Evolutionary conservation across 2,797 vertebrate species (phyloP), one percentile per base, ranked within the genome.

Genomic region (Enteromius radiatus): DNA sequence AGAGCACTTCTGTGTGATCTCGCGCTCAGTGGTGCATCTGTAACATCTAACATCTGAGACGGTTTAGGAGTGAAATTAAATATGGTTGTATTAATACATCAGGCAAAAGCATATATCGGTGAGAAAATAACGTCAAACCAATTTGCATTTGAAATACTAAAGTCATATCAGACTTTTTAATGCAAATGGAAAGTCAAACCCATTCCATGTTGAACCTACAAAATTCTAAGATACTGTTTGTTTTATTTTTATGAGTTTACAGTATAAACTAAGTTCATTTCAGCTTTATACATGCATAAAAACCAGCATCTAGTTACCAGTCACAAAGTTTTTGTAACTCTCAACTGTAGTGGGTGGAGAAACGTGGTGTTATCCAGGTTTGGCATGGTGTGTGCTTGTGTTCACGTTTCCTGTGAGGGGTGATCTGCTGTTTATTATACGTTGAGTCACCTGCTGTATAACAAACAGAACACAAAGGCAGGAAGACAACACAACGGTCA

Each of bases 381-480:
- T 75, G 78, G 70, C 36, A 45, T 41, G 1, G 14, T 14, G 61
- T 73, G 31, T 1, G 14, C 33, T 65, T 84, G 38, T 59, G 54
- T 61, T 59, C 41, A 26, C 6, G 63, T 64, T 78, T 81, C 68
- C 82, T 75, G 49, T n/a, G 71, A 54, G 38, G 14, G 49, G 47
- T 36, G 49, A 81, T 56, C 17, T 59, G 19, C 28, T 47, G 11
- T 63, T 47, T 83, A 41, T 77, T 78, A 71, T 21, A 64, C 9
- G 49, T 14, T 5, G 11, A 80, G 61, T 75, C 59, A 80, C 61
- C 38, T 49, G 41, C 65, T 12, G 11, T 49, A 64, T 19, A 70
- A 45, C 73, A 69, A 76, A 69, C 75, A 70, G 23, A 82, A 76
- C 21, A 82, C 80, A 82, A 82, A 67, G 61, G 4, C 80, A 82